Evolutionary conservation across 2,888 invertebrate genomes (phyloP), one percentile per base, ranked within the genome.

Genomic region (Napeogenes sylphis): DNA sequence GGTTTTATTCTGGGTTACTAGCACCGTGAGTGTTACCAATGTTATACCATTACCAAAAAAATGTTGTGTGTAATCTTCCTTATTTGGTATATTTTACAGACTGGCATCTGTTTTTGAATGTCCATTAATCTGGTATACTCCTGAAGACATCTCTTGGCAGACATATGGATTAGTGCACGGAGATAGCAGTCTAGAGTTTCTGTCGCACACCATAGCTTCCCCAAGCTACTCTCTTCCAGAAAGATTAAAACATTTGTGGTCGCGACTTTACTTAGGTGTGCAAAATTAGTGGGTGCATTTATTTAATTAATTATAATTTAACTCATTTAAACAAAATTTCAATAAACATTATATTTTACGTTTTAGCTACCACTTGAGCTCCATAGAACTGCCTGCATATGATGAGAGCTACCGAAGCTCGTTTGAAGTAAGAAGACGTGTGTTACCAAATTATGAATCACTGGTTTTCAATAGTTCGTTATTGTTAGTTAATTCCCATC

Each of bases 51-150:
- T 8, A 42, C 0, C 42, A 42, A 12, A 12, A 42, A 2, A 2
- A 42, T 42, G 6, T 42, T 42, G 12, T 2, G 42, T 42, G 3
- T 10, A 42, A 8, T 10, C 10, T 10, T 42, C 8, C 3, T 42
- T 2, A 42, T 10, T 42, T 42, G 3, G 2, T 42, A 10, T 10
- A 42, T 47, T 58, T 12, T n/a, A 0, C 63, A 85, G 85, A 13
- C 59, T 84, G 38, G 78, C 79, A 4, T 71, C 78, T 3, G 66
- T 83, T 0, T 84, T 73, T 69, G 71, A 76, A 6, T 83, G 84
- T 55, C 83, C 85, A 0, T 68, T 84, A 45, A 73, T 84, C 57
- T 84, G 84, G 84, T 84, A 82, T 70, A 75, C 76, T 45, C 64
- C 75, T 3, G 65, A 70, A 13, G 83, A 82, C 59, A 73, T 77